A percentile compares a stretch with the other conserved stretches of the same genome.
These are phyloP conservation scores for Leptatherina wallacei DNA, from an alignment of 2,797 vertebrate genomes.

Conservation along the genomic window DNA sequence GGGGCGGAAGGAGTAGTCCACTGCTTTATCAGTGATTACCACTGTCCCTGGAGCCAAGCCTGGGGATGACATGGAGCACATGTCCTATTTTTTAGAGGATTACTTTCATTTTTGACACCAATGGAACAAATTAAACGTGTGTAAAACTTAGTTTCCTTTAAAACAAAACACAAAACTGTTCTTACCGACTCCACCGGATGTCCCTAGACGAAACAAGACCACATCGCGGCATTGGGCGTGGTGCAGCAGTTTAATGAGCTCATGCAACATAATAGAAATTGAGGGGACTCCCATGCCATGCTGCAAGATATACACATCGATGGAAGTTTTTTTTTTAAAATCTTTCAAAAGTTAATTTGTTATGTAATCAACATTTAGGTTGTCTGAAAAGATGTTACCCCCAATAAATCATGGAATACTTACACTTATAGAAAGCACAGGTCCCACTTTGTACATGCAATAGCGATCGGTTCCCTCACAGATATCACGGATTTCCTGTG, in stretches of 20 bases:
- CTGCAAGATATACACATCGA: conserved; percentile 61
- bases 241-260: conserved; percentile 93
- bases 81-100: neutral
- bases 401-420: conserved; percentile 51
- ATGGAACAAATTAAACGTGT: neutral
- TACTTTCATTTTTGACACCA: neutral
- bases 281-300: conserved; percentile 93
- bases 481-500: conserved; percentile 82
- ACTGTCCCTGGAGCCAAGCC: conserved; percentile 87
- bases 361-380: neutral
- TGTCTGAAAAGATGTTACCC: too few species aligned
- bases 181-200: conserved; percentile 90
- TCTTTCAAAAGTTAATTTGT: neutral
- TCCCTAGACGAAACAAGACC: conserved; percentile 87
- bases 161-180: neutral
- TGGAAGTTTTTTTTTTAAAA: neutral
- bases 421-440: conserved; percentile 88
- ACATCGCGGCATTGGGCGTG: conserved; percentile 86
- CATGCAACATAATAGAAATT: conserved; percentile 91
- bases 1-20: conserved; percentile 87
- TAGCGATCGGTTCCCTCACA: conserved; percentile 89
- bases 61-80: conserved; percentile 36
- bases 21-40: conserved; percentile 86
- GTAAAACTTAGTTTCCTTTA: neutral
- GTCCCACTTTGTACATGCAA: conserved; percentile 89